Conservation (phyloP, 2,888 invertebrate species). For the Hirtodrosophila histrioides region DNA sequence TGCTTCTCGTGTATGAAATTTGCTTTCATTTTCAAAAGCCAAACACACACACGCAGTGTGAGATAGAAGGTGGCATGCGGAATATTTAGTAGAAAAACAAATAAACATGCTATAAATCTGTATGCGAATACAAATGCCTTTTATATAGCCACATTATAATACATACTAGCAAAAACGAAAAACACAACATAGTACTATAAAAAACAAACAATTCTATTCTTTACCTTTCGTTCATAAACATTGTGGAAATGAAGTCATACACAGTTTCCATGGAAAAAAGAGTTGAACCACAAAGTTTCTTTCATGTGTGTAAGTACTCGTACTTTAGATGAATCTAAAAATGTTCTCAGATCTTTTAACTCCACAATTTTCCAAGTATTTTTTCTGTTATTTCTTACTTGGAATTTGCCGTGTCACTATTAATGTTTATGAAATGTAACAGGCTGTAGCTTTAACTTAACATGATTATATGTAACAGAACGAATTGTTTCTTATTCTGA, state of each 20-base stretch:
- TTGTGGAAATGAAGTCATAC: constrained; percentile 16
- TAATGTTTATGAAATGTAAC: too few relatives aligned
- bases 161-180: constrained; percentile 14
- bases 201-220: too few relatives aligned
- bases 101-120: constrained; percentile 60
- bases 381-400: too few relatives aligned
- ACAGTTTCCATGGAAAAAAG: constrained; percentile 6
- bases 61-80: constrained; percentile 24
- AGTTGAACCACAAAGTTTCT: background rate
- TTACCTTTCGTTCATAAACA: background rate
- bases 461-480: too few relatives aligned
- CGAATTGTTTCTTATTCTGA: too few relatives aligned
- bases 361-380: too few relatives aligned
- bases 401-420: too few relatives aligned
- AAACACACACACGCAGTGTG: constrained; percentile 5
- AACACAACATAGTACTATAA: background rate
- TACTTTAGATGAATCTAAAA: background rate
- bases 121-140: constrained; percentile 34
- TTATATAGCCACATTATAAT: constrained; percentile 34
- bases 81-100: constrained; percentile 58
- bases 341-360: background rate
- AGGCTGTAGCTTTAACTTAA: too few relatives aligned
- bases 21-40: constrained; percentile 57
- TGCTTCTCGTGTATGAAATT: constrained; percentile 21
- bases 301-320: constrained; percentile 2